phyloP scores from a whole-genome alignment of 2,113 vertebrate genomes.

The Bubo bubo region DNA sequence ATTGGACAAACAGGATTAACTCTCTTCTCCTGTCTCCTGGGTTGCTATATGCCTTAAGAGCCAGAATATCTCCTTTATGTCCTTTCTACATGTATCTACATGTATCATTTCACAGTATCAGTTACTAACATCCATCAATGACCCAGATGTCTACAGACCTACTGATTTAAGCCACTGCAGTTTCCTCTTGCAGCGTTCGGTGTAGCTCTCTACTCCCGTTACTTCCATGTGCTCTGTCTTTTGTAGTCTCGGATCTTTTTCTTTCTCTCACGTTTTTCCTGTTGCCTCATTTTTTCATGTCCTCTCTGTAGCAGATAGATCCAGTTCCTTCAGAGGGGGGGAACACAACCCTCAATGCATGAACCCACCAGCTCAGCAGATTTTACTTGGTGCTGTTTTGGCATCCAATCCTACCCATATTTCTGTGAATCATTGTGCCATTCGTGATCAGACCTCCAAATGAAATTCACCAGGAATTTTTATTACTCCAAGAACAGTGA shows the following conservation, averaged over 20 bases:
- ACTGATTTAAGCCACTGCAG: neutral
- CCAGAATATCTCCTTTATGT: neutral
- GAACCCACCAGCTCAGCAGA: conserved; percentile 55
- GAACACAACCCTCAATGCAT: neutral
- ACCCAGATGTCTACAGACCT: conserved; percentile 57
- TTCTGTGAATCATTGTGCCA: conserved; percentile 57
- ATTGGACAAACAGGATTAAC: neutral
- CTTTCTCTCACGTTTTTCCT: neutral
- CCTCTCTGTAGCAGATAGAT: neutral
- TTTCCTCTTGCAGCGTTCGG: conserved; percentile 17
- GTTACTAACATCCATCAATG: conserved; percentile 58
- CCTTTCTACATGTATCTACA: neutral
- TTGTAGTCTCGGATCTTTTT: neutral
- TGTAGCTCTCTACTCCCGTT: neutral
- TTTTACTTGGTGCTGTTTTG: conserved; percentile 24
- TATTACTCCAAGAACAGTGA: conserved; percentile 57
- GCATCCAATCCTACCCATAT: neutral
- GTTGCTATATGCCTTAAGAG: neutral
- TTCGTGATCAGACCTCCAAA: conserved; percentile 47
- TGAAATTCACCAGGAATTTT: conserved; percentile 59
- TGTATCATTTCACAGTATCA: conserved; percentile 27
- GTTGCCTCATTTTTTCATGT: neutral
- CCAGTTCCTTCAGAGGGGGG: fast-evolving
- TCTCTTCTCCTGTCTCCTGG: neutral
- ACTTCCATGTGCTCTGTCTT: neutral